Percentiles rank a stretch among this genome's conserved stretches.
Conservation (phyloP, 1,140 invertebrate species). For the Homalodisca vitripennis region DNA sequence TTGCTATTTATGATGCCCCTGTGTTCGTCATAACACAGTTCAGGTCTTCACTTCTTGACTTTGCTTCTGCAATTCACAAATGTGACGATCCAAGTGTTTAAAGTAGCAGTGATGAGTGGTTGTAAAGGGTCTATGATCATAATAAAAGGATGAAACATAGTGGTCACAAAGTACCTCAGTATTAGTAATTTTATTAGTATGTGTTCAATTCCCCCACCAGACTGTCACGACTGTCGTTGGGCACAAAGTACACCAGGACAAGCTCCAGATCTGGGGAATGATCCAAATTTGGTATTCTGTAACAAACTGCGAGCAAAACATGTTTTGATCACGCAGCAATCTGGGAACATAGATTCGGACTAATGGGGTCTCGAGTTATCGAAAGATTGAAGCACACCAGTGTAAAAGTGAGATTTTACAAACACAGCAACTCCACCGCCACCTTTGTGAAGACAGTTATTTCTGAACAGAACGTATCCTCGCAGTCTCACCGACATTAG, state of each 20-base stretch:
- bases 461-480: slow-evolving; percentile 9
- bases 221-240: background rate
- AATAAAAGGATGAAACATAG: no score
- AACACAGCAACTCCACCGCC: background rate
- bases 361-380: background rate
- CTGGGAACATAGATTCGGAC: background rate
- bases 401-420: background rate
- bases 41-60: no score
- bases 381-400: background rate
- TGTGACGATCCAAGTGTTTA: no score
- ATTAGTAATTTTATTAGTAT: no score
- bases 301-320: background rate
- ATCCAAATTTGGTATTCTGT: background rate
- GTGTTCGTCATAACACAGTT: no score
- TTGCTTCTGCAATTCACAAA: no score
- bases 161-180: no score
- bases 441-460: background rate
- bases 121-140: no score
- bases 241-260: background rate
- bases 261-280: background rate
- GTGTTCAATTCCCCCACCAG: background rate
- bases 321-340: background rate
- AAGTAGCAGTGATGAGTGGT: no score
- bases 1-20: no score
- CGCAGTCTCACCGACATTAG: background rate